These are phyloP conservation scores for Platypus cylindrus DNA, from an alignment of 2,888 invertebrate species.

Conservation along the genomic window DNA sequence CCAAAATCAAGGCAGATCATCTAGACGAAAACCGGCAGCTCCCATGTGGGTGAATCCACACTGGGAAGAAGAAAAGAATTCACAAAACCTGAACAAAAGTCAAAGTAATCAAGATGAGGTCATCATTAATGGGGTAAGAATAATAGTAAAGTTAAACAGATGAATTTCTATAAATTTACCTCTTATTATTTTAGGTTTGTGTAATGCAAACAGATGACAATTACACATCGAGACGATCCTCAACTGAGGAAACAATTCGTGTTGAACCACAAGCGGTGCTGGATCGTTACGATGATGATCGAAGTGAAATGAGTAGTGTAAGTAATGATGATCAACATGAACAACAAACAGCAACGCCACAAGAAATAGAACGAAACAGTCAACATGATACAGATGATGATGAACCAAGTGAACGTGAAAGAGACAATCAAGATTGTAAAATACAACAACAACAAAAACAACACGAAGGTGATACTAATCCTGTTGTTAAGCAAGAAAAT, in stretches of 20 bases:
- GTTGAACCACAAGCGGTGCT: constrained; percentile 66
- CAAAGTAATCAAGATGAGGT: constrained; percentile 59
- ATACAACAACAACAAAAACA: too few species aligned
- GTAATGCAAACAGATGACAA: constrained; percentile 80
- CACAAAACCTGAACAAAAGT: constrained; percentile 42
- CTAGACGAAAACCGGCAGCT: constrained; percentile 84
- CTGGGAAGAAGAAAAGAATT: constrained; percentile 55
- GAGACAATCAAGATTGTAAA: neutral
- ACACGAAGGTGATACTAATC: too few species aligned
- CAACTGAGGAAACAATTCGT: constrained; percentile 61
- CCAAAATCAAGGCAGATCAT: constrained; percentile 39
- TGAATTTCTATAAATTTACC: too few species aligned
- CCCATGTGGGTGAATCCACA: constrained; percentile 97
- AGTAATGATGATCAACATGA: constrained; percentile 23
- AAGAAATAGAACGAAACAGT: too few species aligned
- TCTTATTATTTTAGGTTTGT: constrained; percentile 41
- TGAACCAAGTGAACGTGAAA: neutral
- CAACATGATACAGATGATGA: constrained; percentile 5
- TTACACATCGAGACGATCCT: constrained; percentile 40
- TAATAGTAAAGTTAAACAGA: too few species aligned
- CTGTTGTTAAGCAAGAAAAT: constrained; percentile 45
- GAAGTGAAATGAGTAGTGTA: constrained; percentile 38
- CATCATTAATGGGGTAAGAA: constrained; percentile 71
- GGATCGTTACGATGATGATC: constrained; percentile 45
- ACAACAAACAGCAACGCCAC: constrained; percentile 25